Evolutionary conservation across 2,888 invertebrate genomes (phyloP).

Genomic region (Drosophila maculinotata): DNA sequence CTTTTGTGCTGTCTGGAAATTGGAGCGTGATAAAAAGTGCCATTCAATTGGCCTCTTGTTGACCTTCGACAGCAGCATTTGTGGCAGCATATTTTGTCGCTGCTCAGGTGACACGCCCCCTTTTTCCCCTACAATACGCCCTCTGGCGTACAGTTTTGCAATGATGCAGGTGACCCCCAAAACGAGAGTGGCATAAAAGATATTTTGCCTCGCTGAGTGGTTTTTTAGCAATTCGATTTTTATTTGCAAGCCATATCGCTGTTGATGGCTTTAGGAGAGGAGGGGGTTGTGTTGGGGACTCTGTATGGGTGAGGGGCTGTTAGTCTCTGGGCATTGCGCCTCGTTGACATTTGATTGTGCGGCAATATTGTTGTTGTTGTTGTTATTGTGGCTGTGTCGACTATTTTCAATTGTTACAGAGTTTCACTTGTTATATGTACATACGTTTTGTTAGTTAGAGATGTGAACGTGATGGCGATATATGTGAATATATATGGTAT

Average conservation of each 20-base stretch:
- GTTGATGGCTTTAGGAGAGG: background rate
- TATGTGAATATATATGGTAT: background rate
- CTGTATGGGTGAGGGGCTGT: constrained; percentile 15
- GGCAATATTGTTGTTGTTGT: constrained; percentile 21
- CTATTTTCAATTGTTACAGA: constrained; percentile 37
- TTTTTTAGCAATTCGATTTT: constrained; percentile 46
- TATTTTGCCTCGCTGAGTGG: constrained; percentile 29
- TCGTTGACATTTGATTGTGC: constrained; percentile 52
- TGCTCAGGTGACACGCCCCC: constrained; percentile 12
- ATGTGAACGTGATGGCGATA: constrained; percentile 18
- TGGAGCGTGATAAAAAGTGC: constrained; percentile 30
- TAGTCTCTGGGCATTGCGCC: constrained; percentile 38
- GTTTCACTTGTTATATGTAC: constrained; percentile 15
- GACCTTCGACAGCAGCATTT: constrained; percentile 54
- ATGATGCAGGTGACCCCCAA: constrained; percentile 41
- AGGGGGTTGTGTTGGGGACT: background rate
- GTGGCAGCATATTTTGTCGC: constrained; percentile 9
- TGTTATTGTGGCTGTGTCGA: constrained; percentile 36
- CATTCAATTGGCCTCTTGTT: constrained; percentile 44
- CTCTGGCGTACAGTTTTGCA: constrained; percentile 5
- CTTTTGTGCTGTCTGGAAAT: constrained; percentile 24
- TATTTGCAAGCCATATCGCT: constrained; percentile 30
- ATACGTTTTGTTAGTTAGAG: constrained; percentile 3
- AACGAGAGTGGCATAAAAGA: constrained; percentile 33
- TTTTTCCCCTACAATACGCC: background rate